Base-by-base conservation (phyloP, 2,113 vertebrate genomes). In the Melospiza georgiana region DNA sequence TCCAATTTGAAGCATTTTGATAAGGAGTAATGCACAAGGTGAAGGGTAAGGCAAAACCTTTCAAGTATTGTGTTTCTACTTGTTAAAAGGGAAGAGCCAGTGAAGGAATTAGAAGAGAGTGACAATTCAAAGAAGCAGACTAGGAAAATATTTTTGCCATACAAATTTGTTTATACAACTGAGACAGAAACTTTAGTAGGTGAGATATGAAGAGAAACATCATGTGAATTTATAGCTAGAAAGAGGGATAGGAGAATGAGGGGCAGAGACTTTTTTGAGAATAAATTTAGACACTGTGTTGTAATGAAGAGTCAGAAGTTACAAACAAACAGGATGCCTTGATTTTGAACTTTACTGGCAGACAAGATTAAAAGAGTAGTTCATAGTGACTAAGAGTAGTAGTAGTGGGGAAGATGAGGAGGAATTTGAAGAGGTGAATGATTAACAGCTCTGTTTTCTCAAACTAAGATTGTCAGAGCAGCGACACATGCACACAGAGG, bases 101-200 rank as follows among this genome's bases (percentile, higher is more conserved):
- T 52, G 65, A 78, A 84, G 44, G 49, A 61, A 73, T 90, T 72
- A 57, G 74, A 77, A 82, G 43, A 54, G 58, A 81, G 27, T 84
- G 89, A 79, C 84, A 93, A 86, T 84, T 96, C 86, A 95, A 93
- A 96, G 88, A 72, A 66, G 39, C 27, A 86, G 48, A 44, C 35
- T 65, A 43, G 54, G 62, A 97, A 93, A 95, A 91, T 94, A 91
- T 91, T 92, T 93, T 95, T 96, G 84, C 48, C 49, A 35, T 84
- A 44, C 62, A 55, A 67, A 62, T 91, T 91, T 84, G 58, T 94
- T 89, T 91, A 66, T 86, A 83, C 65, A 52, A 27, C 37, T 46
- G 24, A 77, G 71, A 65, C 54, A 76, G 59, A 89, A 80, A 49
- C 66, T 94, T 71, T 75, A 49, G 48, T 44, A 75, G 54, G 37